Conservation (phyloP, 2,797 vertebrate species). For the Petrocephalus sullivani region DNA sequence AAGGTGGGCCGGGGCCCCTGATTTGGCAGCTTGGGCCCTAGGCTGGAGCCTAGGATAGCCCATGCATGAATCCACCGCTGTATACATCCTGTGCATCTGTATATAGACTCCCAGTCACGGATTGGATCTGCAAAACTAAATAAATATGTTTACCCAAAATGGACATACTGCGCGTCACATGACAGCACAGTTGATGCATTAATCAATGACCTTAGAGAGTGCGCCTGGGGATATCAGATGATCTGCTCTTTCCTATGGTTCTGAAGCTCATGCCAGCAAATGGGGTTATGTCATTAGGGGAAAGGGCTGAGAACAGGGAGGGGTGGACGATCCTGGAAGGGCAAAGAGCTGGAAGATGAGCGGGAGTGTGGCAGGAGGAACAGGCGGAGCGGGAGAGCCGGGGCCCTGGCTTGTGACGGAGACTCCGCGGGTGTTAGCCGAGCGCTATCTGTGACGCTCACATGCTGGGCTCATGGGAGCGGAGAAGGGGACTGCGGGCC, state of each 20-base stretch:
- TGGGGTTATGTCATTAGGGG: not conserved
- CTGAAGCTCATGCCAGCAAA: slow-evolving; percentile 57
- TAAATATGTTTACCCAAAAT: not conserved
- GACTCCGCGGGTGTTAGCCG: not conserved
- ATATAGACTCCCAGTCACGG: not conserved
- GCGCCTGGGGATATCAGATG: slow-evolving; percentile 28
- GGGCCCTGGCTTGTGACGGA: not conserved
- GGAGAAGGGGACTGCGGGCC: not conserved
- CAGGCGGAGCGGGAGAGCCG: not conserved
- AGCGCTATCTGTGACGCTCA: not conserved
- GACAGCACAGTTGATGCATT: not conserved
- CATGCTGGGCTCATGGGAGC: not conserved
- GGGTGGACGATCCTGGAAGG: not conserved
- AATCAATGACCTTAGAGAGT: not conserved
- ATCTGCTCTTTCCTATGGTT: slow-evolving; percentile 46
- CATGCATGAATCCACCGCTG: not conserved
- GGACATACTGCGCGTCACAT: not conserved
- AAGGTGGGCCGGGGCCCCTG: not conserved
- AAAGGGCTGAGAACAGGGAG: not conserved
- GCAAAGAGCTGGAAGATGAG: slow-evolving; percentile 33
- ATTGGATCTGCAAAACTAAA: not conserved
- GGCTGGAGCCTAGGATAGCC: not conserved
- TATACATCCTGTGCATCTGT: not conserved
- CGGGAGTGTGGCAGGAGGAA: slow-evolving; percentile 28
- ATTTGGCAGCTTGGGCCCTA: not conserved